Conservation (phyloP, 2,888 invertebrate species). For the Drosophila ustulata region DNA sequence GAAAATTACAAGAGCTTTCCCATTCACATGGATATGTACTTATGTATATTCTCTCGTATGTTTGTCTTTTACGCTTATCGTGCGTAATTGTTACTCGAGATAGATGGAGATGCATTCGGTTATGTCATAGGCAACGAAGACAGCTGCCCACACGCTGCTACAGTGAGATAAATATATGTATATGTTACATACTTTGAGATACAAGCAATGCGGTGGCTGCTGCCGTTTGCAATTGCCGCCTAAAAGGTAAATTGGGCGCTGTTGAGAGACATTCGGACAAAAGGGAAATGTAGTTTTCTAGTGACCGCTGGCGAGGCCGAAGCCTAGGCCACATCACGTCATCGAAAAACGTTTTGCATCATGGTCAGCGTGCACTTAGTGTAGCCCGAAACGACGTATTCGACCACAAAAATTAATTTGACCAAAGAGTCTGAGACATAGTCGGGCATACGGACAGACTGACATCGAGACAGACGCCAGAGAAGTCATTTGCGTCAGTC, state of each 20-base stretch:
- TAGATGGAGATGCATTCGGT: slow-evolving; percentile 34
- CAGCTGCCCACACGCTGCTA: slow-evolving; percentile 20
- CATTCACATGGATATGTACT: slow-evolving; percentile 5
- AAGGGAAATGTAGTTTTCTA: slow-evolving; percentile 55
- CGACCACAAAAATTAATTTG: slow-evolving; percentile 70
- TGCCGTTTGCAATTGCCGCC: slow-evolving; percentile 44
- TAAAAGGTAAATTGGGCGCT: slow-evolving; percentile 62
- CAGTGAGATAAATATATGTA: slow-evolving; percentile 13
- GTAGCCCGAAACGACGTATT: slow-evolving; percentile 41
- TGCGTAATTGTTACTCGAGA: slow-evolving; percentile 44
- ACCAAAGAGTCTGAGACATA: slow-evolving; percentile 34
- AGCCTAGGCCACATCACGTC: slow-evolving; percentile 43
- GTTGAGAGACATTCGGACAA: slow-evolving; percentile 37
- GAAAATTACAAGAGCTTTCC: slow-evolving; percentile 42
- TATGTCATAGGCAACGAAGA: slow-evolving; percentile 66
- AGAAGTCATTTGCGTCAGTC: slow-evolving; percentile 75
- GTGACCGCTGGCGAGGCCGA: slow-evolving; percentile 16
- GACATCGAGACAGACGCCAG: slow-evolving; percentile 34
- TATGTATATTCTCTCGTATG: background rate
- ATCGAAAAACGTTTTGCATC: slow-evolving; percentile 48
- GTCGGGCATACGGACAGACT: slow-evolving; percentile 10
- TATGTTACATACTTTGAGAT: slow-evolving; percentile 17
- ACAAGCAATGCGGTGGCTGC: background rate
- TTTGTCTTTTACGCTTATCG: slow-evolving; percentile 23
- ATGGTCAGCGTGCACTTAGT: slow-evolving; percentile 60